Evolutionary conservation across 2,888 invertebrate species (phyloP).

Genomic region (Nymphalis polychloros): DNA sequence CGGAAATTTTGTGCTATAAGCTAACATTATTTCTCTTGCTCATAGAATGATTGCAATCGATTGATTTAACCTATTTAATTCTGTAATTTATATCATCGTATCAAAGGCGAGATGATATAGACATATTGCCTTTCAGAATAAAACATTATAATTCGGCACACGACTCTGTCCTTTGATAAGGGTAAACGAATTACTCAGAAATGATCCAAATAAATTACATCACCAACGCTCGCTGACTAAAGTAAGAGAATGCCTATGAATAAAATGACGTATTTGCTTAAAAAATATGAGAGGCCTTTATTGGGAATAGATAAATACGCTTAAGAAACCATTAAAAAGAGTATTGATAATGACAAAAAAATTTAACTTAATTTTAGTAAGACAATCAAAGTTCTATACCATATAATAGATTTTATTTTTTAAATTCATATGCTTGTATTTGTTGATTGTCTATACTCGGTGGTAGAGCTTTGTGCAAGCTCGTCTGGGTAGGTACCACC

Average conservation of each 20-base stretch:
- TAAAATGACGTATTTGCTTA: constrained; percentile 10
- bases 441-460: too few species aligned
- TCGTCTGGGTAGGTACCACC: too few species aligned
- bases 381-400: too few species aligned
- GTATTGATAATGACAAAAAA: too few species aligned
- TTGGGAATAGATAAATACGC: too few species aligned
- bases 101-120: neutral
- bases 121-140: constrained; percentile 18
- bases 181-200: constrained; percentile 54
- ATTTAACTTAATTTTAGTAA: neutral
- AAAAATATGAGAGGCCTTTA: neutral
- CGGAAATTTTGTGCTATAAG: too few species aligned
- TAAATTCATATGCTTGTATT: too few species aligned
- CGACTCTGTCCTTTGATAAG: constrained; percentile 48
- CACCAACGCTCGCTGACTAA: constrained; percentile 24
- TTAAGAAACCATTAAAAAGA: too few species aligned
- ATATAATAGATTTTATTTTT: too few species aligned
- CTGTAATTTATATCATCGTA: neutral
- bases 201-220: constrained; percentile 50
- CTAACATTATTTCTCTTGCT: too few species aligned
- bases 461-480: too few species aligned
- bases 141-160: constrained; percentile 33
- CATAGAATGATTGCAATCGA: too few species aligned
- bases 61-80: neutral
- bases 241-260: constrained; percentile 3